Evolutionary conservation across 2,113 vertebrate genomes (phyloP), one percentile per base, ranked within the genome.

Genomic region (Ariopsis seemanni): DNA sequence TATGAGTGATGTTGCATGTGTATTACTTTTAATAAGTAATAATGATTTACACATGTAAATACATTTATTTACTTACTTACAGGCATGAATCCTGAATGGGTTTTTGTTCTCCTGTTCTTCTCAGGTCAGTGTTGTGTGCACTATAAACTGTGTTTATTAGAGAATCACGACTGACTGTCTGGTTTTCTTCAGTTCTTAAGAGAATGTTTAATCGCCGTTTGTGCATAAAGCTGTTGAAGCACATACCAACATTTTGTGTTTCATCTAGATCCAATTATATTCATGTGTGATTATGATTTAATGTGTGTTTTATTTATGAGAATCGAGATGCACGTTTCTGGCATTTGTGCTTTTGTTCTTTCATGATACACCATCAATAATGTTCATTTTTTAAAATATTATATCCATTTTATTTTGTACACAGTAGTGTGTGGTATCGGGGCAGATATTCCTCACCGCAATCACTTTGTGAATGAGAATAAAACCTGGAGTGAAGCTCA

Each of bases 401-500:
- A 65, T 65, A 7, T 5, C n/a, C 5, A 4, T 67, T 1, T 67
- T 14, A 5, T 69, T 34, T 53, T n/a, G 6, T 0, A 4, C 48
- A n/a, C 4, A 7, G 25, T 7, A 7, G 50, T 53, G 20, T 78
- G 75, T 78, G 50, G 75, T 53, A 25, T 22, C 12, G 20, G 9
- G 9, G 20, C 72, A 50, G 50, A 75, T 12, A 25, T 75, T 69
- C 75, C 74, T 57, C 48, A 86, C 80, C 60, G 7, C 15, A 80
- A 86, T 80, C 74, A 67, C 74, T 86, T 86, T 65, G 55, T 85
- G 22, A 65, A 78, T 78, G 58, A 78, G 58, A 63, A 12, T 63
- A 85, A 85, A 85, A 85, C 15, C 84, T 85, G 84, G 84, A 85
- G 30, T 52, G 84, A 78, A 78, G 72, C 72, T 85, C 69, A 85